Percentiles rank a stretch among this genome's conserved stretches.
Conservation (phyloP, 2,888 invertebrate genomes). For the Meandrusa payeni region DNA sequence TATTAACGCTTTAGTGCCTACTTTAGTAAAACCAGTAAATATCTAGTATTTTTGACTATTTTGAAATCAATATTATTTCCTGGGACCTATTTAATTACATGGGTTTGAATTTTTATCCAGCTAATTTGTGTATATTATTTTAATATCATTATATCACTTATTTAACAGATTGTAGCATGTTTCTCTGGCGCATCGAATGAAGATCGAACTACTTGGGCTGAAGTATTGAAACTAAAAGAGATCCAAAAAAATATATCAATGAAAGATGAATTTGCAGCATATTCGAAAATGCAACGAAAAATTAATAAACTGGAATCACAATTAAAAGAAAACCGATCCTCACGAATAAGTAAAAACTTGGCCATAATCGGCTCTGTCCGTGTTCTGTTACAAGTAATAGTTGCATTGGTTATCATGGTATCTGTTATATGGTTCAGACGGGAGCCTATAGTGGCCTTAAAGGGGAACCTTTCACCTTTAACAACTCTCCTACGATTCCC, state of each 20-base stretch:
- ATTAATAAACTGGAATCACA: constrained; percentile 76
- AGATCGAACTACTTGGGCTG: constrained; percentile 60
- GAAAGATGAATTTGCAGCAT: constrained; percentile 81
- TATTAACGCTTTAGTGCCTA: constrained; percentile 64
- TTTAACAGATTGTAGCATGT: constrained; percentile 69
- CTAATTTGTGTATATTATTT: too few species aligned
- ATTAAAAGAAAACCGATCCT: constrained; percentile 61
- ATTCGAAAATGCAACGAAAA: constrained; percentile 80
- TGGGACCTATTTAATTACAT: too few species aligned
- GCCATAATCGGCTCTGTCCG: constrained; percentile 63
- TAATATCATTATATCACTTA: constrained; percentile 39
- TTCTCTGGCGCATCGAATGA: constrained; percentile 63
- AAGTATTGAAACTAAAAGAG: constrained; percentile 61
- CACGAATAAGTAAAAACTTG: constrained; percentile 56
- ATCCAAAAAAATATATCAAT: constrained; percentile 75
- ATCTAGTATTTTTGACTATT: not conserved
- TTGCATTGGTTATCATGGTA: constrained; percentile 51
- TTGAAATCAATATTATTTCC: too few species aligned
- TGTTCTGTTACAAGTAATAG: constrained; percentile 51
- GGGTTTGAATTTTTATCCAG: too few species aligned
- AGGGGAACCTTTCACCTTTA: constrained; percentile 65
- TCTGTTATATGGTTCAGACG: constrained; percentile 67
- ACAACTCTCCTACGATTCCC: constrained; percentile 62
- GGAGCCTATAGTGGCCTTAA: constrained; percentile 64
- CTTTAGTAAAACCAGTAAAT: constrained; percentile 76